A percentile compares a stretch with the other conserved stretches of the same genome.
Conservation (phyloP, 2,797 vertebrate species). For the Cirrhinus mrigala region DNA sequence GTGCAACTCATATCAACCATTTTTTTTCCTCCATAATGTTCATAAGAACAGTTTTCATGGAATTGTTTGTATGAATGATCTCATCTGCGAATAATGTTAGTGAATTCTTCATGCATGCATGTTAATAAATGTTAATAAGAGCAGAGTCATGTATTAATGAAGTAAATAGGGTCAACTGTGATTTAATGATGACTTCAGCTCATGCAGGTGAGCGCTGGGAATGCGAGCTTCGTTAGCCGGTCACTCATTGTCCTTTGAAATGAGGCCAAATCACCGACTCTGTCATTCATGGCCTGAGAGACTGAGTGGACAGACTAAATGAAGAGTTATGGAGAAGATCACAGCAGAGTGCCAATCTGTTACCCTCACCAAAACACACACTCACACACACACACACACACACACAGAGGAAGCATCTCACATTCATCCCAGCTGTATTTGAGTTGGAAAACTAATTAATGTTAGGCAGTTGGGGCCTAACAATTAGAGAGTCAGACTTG, state of each 20-base stretch:
- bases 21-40: background rate
- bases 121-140: background rate
- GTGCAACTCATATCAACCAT: background rate
- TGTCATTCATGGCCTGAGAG: slow-evolving; percentile 5
- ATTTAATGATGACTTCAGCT: slow-evolving; percentile 14
- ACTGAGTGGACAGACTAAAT: slow-evolving; percentile 23
- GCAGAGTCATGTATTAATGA: background rate
- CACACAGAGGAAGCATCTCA: background rate
- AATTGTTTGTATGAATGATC: background rate
- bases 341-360: background rate
- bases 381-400: no score
- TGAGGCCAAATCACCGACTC: slow-evolving; percentile 10
- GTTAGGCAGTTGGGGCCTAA: no score
- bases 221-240: background rate
- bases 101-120: background rate
- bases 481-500: no score
- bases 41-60: background rate
- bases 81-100: background rate
- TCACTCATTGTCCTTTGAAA: slow-evolving; percentile 6
- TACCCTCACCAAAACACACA: background rate
- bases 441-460: no score
- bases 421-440: no score
- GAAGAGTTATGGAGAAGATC: slow-evolving; percentile 14
- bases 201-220: background rate
- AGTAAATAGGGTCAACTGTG: background rate